These are phyloP conservation scores for Rhynchomys soricoides DNA, from an alignment of 2,113 vertebrate genomes.

Conservation along the genomic window DNA sequence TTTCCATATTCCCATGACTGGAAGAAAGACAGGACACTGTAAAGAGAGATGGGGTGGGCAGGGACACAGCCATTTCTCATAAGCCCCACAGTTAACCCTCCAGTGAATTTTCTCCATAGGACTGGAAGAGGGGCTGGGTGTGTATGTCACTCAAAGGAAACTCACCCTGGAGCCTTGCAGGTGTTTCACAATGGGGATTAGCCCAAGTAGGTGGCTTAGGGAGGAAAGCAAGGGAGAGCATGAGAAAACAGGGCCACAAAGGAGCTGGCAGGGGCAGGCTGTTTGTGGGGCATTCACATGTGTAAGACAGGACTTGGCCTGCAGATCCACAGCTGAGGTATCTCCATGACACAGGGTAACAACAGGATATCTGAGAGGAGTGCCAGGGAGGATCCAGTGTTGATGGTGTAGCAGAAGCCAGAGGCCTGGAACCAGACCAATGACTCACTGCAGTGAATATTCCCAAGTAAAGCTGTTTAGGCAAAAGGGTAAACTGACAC, in stretches of 20 bases:
- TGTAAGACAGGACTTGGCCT: constrained; percentile 62
- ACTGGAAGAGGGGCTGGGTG: too few relatives aligned
- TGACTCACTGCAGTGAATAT: not conserved
- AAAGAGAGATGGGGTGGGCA: rapidly evolving
- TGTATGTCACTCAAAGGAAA: not conserved
- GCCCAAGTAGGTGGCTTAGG: not conserved
- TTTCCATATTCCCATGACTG: not conserved
- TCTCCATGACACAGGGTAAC: not conserved
- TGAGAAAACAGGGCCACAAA: not conserved
- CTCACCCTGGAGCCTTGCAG: not conserved
- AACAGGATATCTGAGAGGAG: not conserved
- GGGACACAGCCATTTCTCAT: rapidly evolving
- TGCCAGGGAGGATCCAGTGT: not conserved
- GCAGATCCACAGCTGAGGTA: not conserved
- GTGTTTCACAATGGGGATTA: not conserved
- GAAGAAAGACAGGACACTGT: rapidly evolving
- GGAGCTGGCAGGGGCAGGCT: not conserved
- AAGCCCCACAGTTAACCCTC: not conserved
- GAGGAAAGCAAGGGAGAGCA: not conserved
- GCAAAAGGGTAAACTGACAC: not conserved
- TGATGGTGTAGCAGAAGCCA: not conserved
- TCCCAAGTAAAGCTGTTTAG: not conserved
- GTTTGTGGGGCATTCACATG: rapidly evolving
- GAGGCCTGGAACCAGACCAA: not conserved
- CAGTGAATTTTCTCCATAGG: not conserved